Evolutionary conservation across 2,797 vertebrate genomes (phyloP).

Genomic region (Sciurus vulgaris): DNA sequence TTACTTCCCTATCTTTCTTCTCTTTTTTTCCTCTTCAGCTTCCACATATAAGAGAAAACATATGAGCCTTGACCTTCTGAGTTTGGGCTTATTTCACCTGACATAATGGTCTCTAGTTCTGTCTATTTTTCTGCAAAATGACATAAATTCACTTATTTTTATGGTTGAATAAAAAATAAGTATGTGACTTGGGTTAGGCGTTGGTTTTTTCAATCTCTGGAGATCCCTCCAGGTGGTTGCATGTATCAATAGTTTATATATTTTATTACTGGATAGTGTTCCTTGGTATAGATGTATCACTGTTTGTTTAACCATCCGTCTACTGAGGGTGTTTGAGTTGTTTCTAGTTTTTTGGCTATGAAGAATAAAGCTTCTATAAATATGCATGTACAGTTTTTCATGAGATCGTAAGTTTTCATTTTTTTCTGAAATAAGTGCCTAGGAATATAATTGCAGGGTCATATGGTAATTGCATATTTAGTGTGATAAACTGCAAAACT

Average conservation of each 20-base stretch:
- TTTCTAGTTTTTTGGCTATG: background rate
- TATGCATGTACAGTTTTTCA: slow-evolving; percentile 21
- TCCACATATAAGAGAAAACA: no score
- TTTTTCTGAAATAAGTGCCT: slow-evolving; percentile 20
- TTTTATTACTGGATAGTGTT: background rate
- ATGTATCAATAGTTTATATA: background rate
- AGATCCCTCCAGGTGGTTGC: background rate
- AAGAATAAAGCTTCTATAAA: background rate
- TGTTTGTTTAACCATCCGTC: background rate
- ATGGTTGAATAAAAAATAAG: no score
- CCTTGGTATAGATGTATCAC: background rate
- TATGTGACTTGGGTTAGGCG: background rate
- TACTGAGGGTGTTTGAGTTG: background rate
- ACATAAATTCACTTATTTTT: no score
- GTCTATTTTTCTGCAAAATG: no score
- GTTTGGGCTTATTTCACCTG: no score
- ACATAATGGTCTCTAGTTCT: no score
- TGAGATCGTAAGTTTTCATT: background rate
- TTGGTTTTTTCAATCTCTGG: background rate
- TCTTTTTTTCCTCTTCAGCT: no score
- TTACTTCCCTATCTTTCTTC: no score
- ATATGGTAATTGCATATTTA: background rate
- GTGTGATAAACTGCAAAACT: background rate
- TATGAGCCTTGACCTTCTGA: no score
- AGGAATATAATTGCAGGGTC: background rate